Percentiles rank a stretch among this genome's conserved stretches.
Evolutionary conservation across 2,113 vertebrate species (phyloP).

Genomic region (Hippolais icterina): DNA sequence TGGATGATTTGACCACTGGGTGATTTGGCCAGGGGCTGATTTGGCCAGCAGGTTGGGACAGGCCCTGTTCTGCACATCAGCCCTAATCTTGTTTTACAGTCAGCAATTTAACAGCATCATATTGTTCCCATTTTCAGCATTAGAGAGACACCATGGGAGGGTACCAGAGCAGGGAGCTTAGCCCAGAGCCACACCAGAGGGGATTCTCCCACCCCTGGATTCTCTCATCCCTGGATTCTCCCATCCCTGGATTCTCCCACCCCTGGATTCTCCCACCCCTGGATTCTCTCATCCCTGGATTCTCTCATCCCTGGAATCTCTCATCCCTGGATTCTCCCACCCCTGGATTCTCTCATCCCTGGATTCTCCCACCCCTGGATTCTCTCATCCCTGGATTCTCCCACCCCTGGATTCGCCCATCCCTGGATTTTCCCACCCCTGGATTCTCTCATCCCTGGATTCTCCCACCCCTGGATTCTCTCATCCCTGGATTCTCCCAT

Average conservation of each 20-base stretch:
- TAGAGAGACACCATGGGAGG: accelerated
- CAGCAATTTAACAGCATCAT: neutral
- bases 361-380: too few species aligned
- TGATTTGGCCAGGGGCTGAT: neutral
- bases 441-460: accelerated
- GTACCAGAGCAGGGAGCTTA: neutral
- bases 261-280: neutral
- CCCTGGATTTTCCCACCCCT: neutral
- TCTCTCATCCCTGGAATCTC: neutral
- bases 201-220: neutral
- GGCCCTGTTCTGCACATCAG: neutral
- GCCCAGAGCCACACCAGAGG: neutral
- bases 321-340: too few species aligned
- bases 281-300: accelerated
- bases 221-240: neutral
- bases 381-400: neutral
- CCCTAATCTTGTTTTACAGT: neutral
- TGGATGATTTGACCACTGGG: neutral
- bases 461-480: neutral
- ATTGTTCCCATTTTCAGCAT: neutral
- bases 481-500: too few species aligned
- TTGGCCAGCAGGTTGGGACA: neutral
- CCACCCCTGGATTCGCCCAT: neutral
- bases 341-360: neutral
- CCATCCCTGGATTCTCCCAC: neutral